Evolutionary conservation across 2,113 vertebrate genomes (phyloP).

Genomic region (Oxygymnocypris stewartii): DNA sequence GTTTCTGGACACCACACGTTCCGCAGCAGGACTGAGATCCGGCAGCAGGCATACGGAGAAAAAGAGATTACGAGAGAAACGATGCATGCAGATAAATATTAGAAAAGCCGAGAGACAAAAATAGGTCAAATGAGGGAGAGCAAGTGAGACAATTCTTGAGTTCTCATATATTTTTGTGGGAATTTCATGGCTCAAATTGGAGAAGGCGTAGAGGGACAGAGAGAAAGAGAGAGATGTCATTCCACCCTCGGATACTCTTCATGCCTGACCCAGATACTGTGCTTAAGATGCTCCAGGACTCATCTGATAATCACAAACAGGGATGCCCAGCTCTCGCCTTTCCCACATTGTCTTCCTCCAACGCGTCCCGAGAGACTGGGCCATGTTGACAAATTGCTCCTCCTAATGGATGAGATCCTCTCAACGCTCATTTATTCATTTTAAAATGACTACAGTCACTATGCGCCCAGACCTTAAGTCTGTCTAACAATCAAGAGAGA

Average conservation of each 20-base stretch:
- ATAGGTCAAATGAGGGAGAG: conserved; percentile 5
- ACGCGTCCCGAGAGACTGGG: neutral
- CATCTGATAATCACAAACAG: conserved; percentile 36
- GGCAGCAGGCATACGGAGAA: neutral
- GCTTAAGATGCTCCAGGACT: conserved; percentile 22
- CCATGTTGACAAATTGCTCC: conserved; percentile 34
- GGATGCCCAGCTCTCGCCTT: neutral
- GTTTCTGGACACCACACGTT: neutral
- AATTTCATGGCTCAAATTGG: conserved; percentile 16
- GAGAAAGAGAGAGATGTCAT: conserved; percentile 27
- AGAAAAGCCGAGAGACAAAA: conserved; percentile 6
- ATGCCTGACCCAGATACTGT: conserved; percentile 30
- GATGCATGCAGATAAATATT: neutral
- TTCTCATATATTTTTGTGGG: neutral
- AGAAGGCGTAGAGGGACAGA: conserved; percentile 25
- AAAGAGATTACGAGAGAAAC: neutral
- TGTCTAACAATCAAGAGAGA: neutral
- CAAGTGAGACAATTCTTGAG: neutral
- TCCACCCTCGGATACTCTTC: conserved; percentile 1
- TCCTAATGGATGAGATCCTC: conserved; percentile 21
- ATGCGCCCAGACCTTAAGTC: neutral
- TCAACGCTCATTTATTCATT: conserved; percentile 26
- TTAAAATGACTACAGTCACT: conserved; percentile 23
- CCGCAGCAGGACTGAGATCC: neutral
- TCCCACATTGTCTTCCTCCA: neutral